phyloP scores from a whole-genome alignment of 1,140 invertebrate species.

The Octopus bimaculoides region DNA sequence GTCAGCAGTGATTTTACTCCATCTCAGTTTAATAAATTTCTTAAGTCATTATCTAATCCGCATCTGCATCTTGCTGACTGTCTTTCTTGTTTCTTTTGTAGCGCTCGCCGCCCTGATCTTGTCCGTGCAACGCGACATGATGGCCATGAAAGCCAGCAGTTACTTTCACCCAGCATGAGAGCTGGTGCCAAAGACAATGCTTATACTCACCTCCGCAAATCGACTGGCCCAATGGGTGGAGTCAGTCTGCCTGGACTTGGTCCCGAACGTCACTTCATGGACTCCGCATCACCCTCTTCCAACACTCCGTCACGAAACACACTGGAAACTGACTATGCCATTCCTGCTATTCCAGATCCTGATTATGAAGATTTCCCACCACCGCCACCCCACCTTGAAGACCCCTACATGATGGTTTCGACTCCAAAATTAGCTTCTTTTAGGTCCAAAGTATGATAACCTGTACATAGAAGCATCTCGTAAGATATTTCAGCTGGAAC shows the following conservation, averaged over 20 bases:
- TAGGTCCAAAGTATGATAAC: conserved; percentile 13
- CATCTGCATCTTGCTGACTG: background rate
- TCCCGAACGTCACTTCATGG: background rate
- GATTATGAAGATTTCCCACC: conserved; percentile 10
- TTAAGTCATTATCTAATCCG: too few relatives aligned
- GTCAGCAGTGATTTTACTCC: too few relatives aligned
- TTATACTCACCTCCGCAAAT: background rate
- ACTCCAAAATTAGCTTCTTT: conserved; percentile 5
- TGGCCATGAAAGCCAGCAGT: conserved; percentile 12
- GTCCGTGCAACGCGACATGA: conserved; percentile 2
- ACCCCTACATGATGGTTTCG: conserved; percentile 7
- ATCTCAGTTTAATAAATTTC: too few relatives aligned
- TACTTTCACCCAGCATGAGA: conserved; percentile 10
- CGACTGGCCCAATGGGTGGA: background rate
- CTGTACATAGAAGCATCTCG: too few relatives aligned
- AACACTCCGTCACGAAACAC: conserved; percentile 12
- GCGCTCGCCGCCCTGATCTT: conserved; percentile 2
- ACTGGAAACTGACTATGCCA: conserved; percentile 9
- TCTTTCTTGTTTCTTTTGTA: background rate
- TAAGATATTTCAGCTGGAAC: too few relatives aligned
- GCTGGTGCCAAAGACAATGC: background rate
- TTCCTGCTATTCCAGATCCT: conserved; percentile 5
- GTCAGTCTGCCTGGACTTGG: background rate
- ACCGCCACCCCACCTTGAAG: background rate
- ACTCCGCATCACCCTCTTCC: conserved; percentile 1